Base-by-base conservation (phyloP, 2,888 invertebrate genomes). In the Ormyrus thymus region DNA sequence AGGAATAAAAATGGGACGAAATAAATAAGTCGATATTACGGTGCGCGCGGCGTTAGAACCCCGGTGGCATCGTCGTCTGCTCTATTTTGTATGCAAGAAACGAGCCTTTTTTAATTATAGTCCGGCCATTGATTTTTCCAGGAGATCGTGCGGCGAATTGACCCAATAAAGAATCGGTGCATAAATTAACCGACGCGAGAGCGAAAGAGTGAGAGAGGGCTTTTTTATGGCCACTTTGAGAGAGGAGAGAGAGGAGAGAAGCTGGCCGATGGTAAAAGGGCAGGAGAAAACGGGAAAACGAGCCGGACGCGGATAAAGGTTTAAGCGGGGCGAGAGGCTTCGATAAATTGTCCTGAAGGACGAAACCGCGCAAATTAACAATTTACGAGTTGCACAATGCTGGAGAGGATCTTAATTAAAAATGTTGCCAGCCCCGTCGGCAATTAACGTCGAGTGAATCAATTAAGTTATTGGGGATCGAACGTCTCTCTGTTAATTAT, bases 91-190 rank as follows among this genome's bases (percentile, higher is more conserved):
- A 76, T 71, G 70, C 65, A 7, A 62, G 76, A 77, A 72, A 53
- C 77, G 73, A 69, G 68, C 66, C 55, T 62, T 73, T 79, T 80
- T 80, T 80, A 76, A 80, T 80, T 72, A 80, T 80, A 80, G 76
- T 72, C 69, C 68, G 61, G 8, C 64, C 62, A 80, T 80, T 76
- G 80, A 80, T 80, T 80, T 80, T 76, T 72, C 76, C 68, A 50
- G 62, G n/a, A 69, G 76, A 76, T 80, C 80, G 72, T 79, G 72
- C 69, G 45, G 62, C 51, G 79, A 61, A 81, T 78, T 80, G 81
- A 81, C 81, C 81, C 78, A 80, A 80, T 81, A 81, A 81, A 75
- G 80, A 76, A 76, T 69, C 78, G 77, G 78, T 81, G 81, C 81
- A 81, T 81, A 80, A 81, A 81, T 81, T 81, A 81, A 79, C 79